Evolutionary conservation across 2,888 invertebrate species (phyloP), one percentile per base, ranked within the genome.

Genomic region (Diplazon laetatorius): DNA sequence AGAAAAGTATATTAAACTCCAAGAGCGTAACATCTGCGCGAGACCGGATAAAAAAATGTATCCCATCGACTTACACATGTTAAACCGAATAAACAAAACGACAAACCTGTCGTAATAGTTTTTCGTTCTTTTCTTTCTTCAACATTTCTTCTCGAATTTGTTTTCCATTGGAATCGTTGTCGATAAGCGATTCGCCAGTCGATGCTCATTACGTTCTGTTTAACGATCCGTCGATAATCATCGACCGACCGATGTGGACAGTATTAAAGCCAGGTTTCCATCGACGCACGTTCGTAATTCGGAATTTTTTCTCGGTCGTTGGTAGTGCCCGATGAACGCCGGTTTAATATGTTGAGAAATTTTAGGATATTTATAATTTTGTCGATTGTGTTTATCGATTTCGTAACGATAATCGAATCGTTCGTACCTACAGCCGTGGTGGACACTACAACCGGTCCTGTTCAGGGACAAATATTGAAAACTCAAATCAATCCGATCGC

Each of bases 381-480:
- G 25, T 12, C 12, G 10, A n/a, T 65, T 8, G 0, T 65, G 20
- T 1, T 48, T 20, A 50, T 48, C 12, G 18, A 37, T 14, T 37
- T n/a, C 0, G 37, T n/a, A 2, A 4, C 9, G n/a, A n/a, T 20
- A 8, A 0, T 65, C 9, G 50, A 22, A 6, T 2, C 35, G 5
- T 8, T 18, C 48, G 20, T 30, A 37, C 37, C 9, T n/a, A 65
- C 63, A 0, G 50, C 48, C 18, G 48, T 65, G 18, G 50, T 65
- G n/a, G 35, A 35, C 6, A 65, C 71, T 6, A 62, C 71, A 1
- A 25, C 60, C 4, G 71, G 71, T 16, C 71, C 71, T 25, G 60
- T 71, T 9, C 71, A 39, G 39, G 71, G 71, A 16, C n/a, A 18
- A 50, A 62, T 71, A n/a, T 48, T 62, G 5, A 25, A 35, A 6